Evolutionary conservation across 2,888 invertebrate genomes (phyloP).

Genomic region (Tetheella fluctuosa): DNA sequence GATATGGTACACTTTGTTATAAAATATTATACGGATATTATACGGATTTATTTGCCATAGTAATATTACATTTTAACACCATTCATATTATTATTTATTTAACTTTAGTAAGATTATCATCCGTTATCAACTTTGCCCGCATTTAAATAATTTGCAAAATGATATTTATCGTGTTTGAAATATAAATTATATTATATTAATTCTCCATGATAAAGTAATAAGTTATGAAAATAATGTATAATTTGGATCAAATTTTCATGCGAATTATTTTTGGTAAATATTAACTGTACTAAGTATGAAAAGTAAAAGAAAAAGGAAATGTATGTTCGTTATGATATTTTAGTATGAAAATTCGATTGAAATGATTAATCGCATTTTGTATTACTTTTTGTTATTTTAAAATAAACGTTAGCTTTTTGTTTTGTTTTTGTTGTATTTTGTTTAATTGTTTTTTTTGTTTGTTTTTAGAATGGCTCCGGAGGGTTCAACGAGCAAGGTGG

Average conservation of each 20-base stretch:
- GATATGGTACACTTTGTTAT: background rate
- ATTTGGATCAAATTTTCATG: conserved; percentile 33
- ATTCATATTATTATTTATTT: conserved; percentile 20
- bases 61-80: background rate
- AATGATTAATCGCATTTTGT: conserved; percentile 13
- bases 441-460: conserved; percentile 84
- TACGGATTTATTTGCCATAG: background rate
- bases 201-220: conserved; percentile 35
- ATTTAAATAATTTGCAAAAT: background rate
- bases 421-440: conserved; percentile 54
- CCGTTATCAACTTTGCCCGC: conserved; percentile 9
- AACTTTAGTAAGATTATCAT: conserved; percentile 18
- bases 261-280: conserved; percentile 3
- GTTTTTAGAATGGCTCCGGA: conserved; percentile 93
- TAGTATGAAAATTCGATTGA: conserved; percentile 42
- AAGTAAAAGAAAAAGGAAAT: background rate
- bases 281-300: background rate
- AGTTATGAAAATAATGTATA: background rate
- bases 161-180: background rate
- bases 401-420: conserved; percentile 65
- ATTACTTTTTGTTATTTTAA: conserved; percentile 39
- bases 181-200: conserved; percentile 26
- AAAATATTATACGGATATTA: conserved; percentile 13
- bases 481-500: conserved; percentile 91
- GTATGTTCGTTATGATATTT: background rate